Evolutionary conservation across 2,113 vertebrate genomes (phyloP), one percentile per base, ranked within the genome.

Genomic region (Chinchilla lanigera): DNA sequence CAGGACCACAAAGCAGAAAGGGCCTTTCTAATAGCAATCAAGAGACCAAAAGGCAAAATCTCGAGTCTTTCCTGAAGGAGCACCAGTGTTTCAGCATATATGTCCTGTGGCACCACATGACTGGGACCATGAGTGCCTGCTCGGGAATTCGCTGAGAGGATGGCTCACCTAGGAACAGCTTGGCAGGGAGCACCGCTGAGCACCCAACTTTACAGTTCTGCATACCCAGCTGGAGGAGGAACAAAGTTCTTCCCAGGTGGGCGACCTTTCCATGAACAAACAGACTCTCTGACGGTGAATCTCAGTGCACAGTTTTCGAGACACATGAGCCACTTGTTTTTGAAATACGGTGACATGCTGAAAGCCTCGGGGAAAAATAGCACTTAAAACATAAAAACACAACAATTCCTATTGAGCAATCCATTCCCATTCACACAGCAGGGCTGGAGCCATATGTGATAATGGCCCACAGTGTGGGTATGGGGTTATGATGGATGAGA

Each of bases 281-380:
- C 54, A 93, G 93, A 92, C 54, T 92, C 35, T 61, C 94, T 61
- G 77, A 81, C 65, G 60, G 47, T 61, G 87, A 94, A 73, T 50
- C 67, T 86, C 33, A 61, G 61, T 94, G 89, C 47, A 9, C 41
- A 82, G 71, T 56, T 96, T 95, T 90, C n/a, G 44, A 93, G 85
- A 80, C 77, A 90, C 0, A 22, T 75, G 86, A 95, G 30, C 84
- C 87, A 86, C 92, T 97, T 95, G 93, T 50, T 94, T 96, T 65
- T 95, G 91, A 97, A 93, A 89, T 73, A 94, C 47, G 77, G 92
- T 5, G 47, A 93, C 81, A 71, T 78, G 58, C 86, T 84, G 93
- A 85, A 98, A 95, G 95, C 96, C 95, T 92, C 69, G 61, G 87
- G 96, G 92, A 75, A 87, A 96, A 88, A 75, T 82, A 90, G 96